These are phyloP conservation scores for Pherbina coryleti DNA, from an alignment of 2,888 invertebrate species.

Conservation along the genomic window DNA sequence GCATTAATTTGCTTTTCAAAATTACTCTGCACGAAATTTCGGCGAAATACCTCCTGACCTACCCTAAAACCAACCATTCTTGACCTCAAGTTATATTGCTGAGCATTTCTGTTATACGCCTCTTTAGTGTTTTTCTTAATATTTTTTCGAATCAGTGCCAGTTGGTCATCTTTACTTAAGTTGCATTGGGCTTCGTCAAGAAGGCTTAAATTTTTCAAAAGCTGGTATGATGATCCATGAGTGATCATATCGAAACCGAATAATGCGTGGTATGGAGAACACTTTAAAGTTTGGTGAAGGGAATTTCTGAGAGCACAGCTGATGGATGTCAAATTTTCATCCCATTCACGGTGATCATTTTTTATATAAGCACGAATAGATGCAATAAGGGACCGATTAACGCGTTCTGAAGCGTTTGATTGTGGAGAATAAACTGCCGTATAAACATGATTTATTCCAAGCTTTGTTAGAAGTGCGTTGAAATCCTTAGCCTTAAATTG, in stretches of 20 bases:
- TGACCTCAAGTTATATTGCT: too few relatives aligned
- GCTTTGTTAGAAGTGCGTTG: conserved; percentile 17
- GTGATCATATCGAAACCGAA: not conserved
- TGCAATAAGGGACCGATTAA: conserved; percentile 41
- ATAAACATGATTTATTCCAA: conserved; percentile 32
- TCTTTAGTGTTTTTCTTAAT: too few relatives aligned
- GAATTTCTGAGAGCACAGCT: conserved; percentile 11
- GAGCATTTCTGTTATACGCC: too few relatives aligned
- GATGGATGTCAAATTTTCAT: not conserved
- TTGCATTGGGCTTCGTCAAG: too few relatives aligned
- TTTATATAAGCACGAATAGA: conserved; percentile 41
- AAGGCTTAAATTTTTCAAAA: not conserved
- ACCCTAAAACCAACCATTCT: too few relatives aligned
- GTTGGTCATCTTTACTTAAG: too few relatives aligned
- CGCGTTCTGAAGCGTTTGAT: conserved; percentile 29
- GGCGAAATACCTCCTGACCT: too few relatives aligned
- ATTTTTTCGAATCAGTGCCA: too few relatives aligned
- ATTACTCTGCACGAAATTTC: too few relatives aligned
- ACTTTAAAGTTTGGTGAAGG: not conserved
- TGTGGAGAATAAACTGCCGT: not conserved
- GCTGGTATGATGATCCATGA: not conserved
- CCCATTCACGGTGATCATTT: conserved; percentile 40
- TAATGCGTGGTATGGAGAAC: not conserved
- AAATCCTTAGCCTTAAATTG: not conserved
- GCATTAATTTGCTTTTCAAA: too few relatives aligned